Evolutionary conservation across 1,140 invertebrate genomes (phyloP), one percentile per base, ranked within the genome.

Genomic region (Melipona quadrifasciata): DNA sequence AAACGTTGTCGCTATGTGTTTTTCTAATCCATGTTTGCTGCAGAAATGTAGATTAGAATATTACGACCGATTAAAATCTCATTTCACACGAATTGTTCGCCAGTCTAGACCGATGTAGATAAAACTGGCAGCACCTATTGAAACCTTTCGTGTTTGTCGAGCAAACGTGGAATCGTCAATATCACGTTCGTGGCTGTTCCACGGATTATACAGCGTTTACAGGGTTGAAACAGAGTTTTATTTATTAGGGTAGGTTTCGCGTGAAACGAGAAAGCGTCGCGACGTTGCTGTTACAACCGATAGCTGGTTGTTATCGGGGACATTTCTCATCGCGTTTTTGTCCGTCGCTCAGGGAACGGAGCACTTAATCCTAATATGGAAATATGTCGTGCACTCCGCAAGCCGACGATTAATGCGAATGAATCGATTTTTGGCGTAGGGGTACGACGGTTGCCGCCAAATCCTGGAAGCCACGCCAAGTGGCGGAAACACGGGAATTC

Each of bases 391-490:
- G 73, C 10, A 19, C 72, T 76, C 80, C 80, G 58, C 84, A 65
- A 76, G 68, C 67, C 74, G 87, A 79, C 83, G 86, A 89, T 89
- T 89, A 88, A 84, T 78, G 73, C 67, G 76, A 84, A 84, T 79
- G 78, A 89, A 89, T 89, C 84, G 87, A 86, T 89, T 89, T 86
- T 51, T 86, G 84, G 88, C 87, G 82, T 73, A 55, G 84, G 24
- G 34, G 51, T 61, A 53, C 68, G 76, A 68, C 65, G 83, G 64
- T 77, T 64, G 73, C 80, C 80, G 84, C 80, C 64, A 82, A 86
- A 89, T 88, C 87, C 80, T 58, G 83, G 84, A 89, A 89, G 85
- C 82, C 85, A 75, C 73, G 88, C 87, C 87, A 89, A 89, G 87
- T 81, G 87, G 65, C 67, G 75, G 81, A 75, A 74, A 90, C 89